Evolutionary conservation across 1,140 invertebrate species (phyloP), one percentile per base, ranked within the genome.

Genomic region (Apis laboriosa): DNA sequence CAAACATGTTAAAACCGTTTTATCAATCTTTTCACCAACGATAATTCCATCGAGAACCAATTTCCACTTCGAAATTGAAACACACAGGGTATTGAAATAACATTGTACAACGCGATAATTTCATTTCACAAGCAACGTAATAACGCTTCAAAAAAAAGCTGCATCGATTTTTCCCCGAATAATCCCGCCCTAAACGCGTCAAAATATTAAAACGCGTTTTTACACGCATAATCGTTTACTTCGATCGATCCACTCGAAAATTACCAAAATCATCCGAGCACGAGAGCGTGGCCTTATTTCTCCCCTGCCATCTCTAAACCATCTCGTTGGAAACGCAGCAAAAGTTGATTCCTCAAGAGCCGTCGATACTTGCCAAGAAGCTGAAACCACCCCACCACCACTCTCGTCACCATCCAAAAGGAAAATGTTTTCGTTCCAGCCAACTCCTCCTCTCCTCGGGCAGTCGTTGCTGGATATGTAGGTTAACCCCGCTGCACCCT

Each of bases 401-500:
- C 12, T 13, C 24, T 15, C 13, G 49, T 24, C n/a, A 19, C 24
- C 74, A 17, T n/a, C 28, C 49, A 34, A 55, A 68, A 58, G 80
- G 56, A 82, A 77, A 82, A 82, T 76, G 75, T 84, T 80, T 86
- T 78, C 55, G 60, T 82, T 76, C 75, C 53, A 73, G 75, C 74
- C 72, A 87, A 56, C 34, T 43, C 56, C 81, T 34, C 34, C 34
- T 34, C 34, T 85, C 68, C 75, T 60, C 73, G 60, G 78, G 49
- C 61, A 74, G 49, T n/a, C 73, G 58, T 61, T 74, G 68, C 76
- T 71, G 77, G 77, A 86, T 89, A 88, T 89, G 84, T 89, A 89
- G 88, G 88, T 89, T 89, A 89, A 83, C 77, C 84, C 79, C 82
- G 75, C 66, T 64, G 81, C 84, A 85, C 80, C 80, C 74, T 86